Evolutionary conservation across 2,797 vertebrate species (phyloP), one percentile per base, ranked within the genome.

Genomic region (Alosa sapidissima): DNA sequence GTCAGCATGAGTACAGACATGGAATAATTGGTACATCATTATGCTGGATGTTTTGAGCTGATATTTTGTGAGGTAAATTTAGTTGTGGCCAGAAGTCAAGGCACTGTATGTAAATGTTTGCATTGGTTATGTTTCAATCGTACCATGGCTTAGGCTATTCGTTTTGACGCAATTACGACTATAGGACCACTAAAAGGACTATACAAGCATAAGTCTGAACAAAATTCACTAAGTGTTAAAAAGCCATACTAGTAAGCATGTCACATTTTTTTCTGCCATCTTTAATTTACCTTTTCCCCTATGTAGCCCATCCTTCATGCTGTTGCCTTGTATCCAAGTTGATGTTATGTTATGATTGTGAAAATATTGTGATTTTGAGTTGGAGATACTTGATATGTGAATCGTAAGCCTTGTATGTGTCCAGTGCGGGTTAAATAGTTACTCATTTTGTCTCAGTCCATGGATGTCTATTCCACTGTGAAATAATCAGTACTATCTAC

Each of bases 201-300:
- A 5, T 47, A 45, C 21, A 19, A 78, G 7, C 19, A 8, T 36
- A 13, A 24, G 28, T 72, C 28, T 75, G 13, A 0, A 41, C 36
- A 41, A 21, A 78, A 47, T 5, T 78, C 41, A 78, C 16, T 94
- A 93, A 93, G 89, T 87, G 85, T 82, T 93, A 91, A 89, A 82
- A 94, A 95, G 94, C 94, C 95, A 95, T 95, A 94, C 90, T 91
- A 89, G 91, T 85, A 85, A 78, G 72, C 72, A 78, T 78, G 72
- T 78, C 19, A 3, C 41, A 47, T 47, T 78, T 72, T 72, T 62
- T 62, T n/a, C 58, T 47, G 72, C 0, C 72, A 75, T 41, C 13
- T 75, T 16, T 45, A 3, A 24, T 65, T 24, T 5, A n/a, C 5
- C 16, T 78, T 78, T 78, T 19, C 41, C 13, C 41, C 45, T 5